Base-by-base conservation (phyloP, 2,888 invertebrate species). In the Pyrocoelia pectoralis region DNA sequence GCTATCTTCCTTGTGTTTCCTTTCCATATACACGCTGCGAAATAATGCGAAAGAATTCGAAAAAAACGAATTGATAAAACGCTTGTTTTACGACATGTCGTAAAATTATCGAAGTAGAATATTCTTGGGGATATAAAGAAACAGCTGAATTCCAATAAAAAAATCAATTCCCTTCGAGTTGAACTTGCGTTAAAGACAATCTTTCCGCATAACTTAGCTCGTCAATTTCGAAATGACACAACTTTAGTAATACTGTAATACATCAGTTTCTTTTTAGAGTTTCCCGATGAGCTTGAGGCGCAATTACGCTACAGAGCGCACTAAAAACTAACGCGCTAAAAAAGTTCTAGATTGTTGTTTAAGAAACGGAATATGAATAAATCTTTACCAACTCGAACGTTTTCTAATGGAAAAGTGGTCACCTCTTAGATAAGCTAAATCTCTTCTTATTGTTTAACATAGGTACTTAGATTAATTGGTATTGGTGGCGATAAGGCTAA, bases 21-120 rank as follows among this genome's bases (percentile, higher is more conserved):
- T 33, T 33, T 33, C 33, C n/a, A n/a, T 33, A n/a, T n/a, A 33
- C 33, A 33, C n/a, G 33, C 8, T 33, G 8, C 8, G n/a, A 33
- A 33, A 33, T 33, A 33, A 33, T 14, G 15, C 13, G 41, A 43
- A 43, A 13, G 13, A 43, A 43, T 15, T 43, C 8, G 13, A 43
- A 43, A 15, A 43, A 12, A 15, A 12, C 4, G 41, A 43, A 43
- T 43, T 43, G 41, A 43, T 43, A 43, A 43, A 43, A 43, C 8
- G 41, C 41, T 13, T 43, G 41, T 43, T 43, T 43, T 43, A 43
- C 15, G 41, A 43, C 41, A 43, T 43, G 41, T 43, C 41, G 41
- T 43, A 43, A 43, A 43, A 43, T 43, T 43, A 43, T 43, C 41
- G 41, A 43, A 43, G 41, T 43, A 43, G 41, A 43, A 43, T 43